A percentile compares a stretch with the other conserved stretches of the same genome.
Evolutionary conservation across 2,113 vertebrate genomes (phyloP).

Genomic region (Spheniscus mendiculus): DNA sequence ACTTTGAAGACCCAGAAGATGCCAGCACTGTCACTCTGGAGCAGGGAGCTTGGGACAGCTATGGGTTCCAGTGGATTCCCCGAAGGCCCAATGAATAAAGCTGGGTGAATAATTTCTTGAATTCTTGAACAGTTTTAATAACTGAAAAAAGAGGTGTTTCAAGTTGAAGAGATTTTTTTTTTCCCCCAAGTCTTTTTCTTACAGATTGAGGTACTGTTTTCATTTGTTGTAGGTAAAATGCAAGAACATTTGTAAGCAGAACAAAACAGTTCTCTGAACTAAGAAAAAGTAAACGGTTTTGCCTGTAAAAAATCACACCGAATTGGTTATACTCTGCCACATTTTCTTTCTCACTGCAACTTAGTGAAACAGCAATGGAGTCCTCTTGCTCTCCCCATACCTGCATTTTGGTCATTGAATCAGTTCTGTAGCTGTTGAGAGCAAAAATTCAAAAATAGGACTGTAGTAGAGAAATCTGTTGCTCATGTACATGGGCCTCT

Average conservation of each 20-base stretch:
- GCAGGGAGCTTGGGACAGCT: neutral
- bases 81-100: neutral
- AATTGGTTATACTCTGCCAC: neutral
- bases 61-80: neutral
- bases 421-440: neutral
- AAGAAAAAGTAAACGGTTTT: neutral
- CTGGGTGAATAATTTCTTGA: neutral
- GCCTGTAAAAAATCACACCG: neutral
- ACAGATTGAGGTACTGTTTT: neutral
- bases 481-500: neutral
- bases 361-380: neutral
- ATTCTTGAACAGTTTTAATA: neutral
- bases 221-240: neutral
- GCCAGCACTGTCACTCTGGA: neutral
- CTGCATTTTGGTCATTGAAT: neutral
- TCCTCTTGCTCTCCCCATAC: neutral
- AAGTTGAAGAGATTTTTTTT: neutral
- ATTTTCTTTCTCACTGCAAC: neutral
- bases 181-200: neutral
- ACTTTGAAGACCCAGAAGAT: neutral
- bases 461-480: neutral
- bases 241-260: neutral
- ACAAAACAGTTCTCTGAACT: neutral
- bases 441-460: neutral
- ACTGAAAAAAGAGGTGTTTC: neutral